These are phyloP conservation scores for Nycticorax nycticorax DNA, from an alignment of 2,113 vertebrate genomes.

Conservation along the genomic window DNA sequence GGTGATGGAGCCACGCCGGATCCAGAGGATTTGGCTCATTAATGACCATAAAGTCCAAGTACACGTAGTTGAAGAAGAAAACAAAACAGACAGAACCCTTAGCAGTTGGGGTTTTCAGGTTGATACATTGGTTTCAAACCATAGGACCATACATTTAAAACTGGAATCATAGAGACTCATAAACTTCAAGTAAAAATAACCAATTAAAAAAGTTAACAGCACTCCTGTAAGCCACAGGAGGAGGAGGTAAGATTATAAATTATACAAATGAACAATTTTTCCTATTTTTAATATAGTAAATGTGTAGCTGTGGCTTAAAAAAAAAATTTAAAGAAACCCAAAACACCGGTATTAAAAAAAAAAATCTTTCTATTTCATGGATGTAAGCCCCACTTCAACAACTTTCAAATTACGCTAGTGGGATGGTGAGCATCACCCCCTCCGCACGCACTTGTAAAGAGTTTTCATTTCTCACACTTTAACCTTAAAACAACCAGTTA, in stretches of 20 bases:
- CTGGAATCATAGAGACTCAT: background rate
- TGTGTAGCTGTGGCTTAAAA: background rate
- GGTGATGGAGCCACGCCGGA: background rate
- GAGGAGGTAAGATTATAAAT: background rate
- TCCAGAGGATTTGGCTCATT: background rate
- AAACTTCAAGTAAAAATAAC: background rate
- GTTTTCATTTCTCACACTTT: background rate
- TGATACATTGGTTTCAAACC: background rate
- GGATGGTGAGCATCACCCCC: background rate
- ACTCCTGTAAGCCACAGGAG: background rate
- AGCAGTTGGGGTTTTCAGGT: background rate
- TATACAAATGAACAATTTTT: background rate
- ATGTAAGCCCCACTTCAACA: background rate
- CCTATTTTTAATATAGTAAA: background rate
- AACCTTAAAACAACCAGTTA: background rate
- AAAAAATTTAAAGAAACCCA: background rate
- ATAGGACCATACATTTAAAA: background rate
- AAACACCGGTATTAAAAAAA: background rate
- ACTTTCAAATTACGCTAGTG: background rate
- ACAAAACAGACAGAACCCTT: background rate
- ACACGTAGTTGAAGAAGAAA: background rate
- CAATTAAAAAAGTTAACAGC: background rate
- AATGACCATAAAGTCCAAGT: background rate
- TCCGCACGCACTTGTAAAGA: fast-evolving
- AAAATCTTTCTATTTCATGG: background rate